phyloP scores from a whole-genome alignment of 2,888 invertebrate genomes.

The Lasioglossum vierecki region DNA sequence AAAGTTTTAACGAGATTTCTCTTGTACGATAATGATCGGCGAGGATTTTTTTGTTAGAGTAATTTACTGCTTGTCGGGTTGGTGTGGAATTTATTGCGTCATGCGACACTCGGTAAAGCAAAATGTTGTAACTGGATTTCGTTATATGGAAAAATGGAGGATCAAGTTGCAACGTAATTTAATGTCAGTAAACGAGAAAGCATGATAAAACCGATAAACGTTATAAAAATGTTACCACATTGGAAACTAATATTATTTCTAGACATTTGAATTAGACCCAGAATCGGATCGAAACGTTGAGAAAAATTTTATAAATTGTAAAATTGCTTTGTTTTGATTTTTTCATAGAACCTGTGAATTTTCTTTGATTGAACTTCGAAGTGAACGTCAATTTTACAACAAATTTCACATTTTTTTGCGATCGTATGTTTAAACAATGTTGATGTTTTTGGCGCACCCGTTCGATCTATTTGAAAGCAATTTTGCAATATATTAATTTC shows the following conservation, averaged over 20 bases:
- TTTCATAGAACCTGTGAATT: too few relatives aligned
- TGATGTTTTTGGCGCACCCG: too few relatives aligned
- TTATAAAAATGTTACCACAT: background rate
- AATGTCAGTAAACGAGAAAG: background rate
- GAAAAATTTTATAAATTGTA: too few relatives aligned
- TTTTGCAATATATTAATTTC: too few relatives aligned
- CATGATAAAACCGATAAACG: background rate
- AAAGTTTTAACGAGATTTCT: background rate
- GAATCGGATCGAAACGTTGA: too few relatives aligned
- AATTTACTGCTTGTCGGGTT: background rate
- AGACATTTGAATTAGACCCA: too few relatives aligned
- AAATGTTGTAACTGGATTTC: constrained; percentile 1
- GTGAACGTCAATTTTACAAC: background rate
- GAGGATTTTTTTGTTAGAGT: background rate
- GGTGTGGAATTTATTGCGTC: background rate
- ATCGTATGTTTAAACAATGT: too few relatives aligned
- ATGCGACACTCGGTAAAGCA: background rate
- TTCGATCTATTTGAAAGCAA: too few relatives aligned
- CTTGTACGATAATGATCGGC: background rate
- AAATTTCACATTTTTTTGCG: too few relatives aligned
- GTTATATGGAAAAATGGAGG: background rate
- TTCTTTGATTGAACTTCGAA: background rate
- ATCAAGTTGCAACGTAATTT: background rate
- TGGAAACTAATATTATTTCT: background rate
- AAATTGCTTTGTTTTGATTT: too few relatives aligned